Conservation (phyloP, 2,797 vertebrate species). For the Cygnus olor region DNA sequence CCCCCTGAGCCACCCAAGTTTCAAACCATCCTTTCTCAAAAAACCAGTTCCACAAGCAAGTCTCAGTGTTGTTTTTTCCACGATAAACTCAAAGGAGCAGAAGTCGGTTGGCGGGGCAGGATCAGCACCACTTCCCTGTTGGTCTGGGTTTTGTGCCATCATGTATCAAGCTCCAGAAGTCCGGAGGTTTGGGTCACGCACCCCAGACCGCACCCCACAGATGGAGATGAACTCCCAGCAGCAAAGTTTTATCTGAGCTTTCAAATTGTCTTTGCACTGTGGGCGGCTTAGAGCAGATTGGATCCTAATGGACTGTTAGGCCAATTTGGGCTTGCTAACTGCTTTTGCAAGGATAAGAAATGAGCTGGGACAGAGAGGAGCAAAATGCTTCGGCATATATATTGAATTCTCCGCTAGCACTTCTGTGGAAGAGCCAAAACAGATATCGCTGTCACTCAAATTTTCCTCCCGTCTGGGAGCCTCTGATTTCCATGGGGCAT, state of each 20-base stretch:
- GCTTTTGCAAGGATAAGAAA: slow-evolving; percentile 54
- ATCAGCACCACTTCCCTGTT: slow-evolving; percentile 20
- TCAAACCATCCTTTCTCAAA: slow-evolving; percentile 56
- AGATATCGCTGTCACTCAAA: slow-evolving; percentile 33
- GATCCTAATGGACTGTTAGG: slow-evolving; percentile 54
- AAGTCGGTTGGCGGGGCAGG: background rate
- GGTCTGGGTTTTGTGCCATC: slow-evolving; percentile 27
- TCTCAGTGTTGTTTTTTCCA: slow-evolving; percentile 53
- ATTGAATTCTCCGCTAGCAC: background rate
- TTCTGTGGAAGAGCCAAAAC: slow-evolving; percentile 38
- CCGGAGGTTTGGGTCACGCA: background rate
- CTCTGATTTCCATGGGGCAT: background rate
- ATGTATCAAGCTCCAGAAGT: background rate
- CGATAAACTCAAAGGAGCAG: background rate
- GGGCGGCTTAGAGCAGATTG: background rate
- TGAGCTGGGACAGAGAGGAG: slow-evolving; percentile 53
- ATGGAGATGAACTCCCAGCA: background rate
- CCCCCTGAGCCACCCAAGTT: slow-evolving; percentile 39
- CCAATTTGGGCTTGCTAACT: slow-evolving; percentile 31
- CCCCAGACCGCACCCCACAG: fast-evolving
- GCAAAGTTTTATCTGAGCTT: slow-evolving; percentile 49
- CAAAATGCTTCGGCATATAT: slow-evolving; percentile 41
- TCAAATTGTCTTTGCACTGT: slow-evolving; percentile 24
- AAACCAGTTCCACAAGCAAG: slow-evolving; percentile 16
- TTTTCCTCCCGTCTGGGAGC: background rate